Evolutionary conservation across 1,140 invertebrate species (phyloP), one percentile per base, ranked within the genome.

Genomic region (Helicoverpa armigera): DNA sequence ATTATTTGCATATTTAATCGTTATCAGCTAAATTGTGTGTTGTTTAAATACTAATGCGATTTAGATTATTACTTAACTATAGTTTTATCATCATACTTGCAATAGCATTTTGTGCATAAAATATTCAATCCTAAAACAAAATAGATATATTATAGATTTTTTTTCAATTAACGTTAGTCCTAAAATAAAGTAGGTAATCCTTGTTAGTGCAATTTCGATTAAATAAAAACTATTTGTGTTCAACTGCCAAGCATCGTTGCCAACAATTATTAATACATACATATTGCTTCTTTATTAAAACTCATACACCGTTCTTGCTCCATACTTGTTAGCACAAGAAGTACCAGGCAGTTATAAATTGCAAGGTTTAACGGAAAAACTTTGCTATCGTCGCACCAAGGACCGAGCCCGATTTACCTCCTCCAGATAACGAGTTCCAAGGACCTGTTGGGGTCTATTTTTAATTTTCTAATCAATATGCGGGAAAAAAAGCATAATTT

Each of bases 321-420:
- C 51, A 72, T 73, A 58, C 14, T 73, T 73, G 70, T 73, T 56
- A 56, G 50, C 23, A 54, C 13, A 67, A 67, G 48, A 67, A 53
- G 74, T 63, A 67, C 35, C 58, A 76, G 43, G 65, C 73, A 77
- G 82, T 83, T 83, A 81, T 83, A 83, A 83, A 83, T 83, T 83
- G 53, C 16, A 79, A 72, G 79, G 79, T 81, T 81, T 83, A 83
- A 81, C 74, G 82, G 82, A 83, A 83, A 83, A 83, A 83, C 50
- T 83, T 83, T 77, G 67, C 67, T 83, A 83, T 83, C 82, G 78
- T 23, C 31, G 54, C 67, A 79, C 76, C 50, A 23, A 18, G 43
- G 31, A 23, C 50, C 31, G 43, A 60, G 72, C 35, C 35, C 79
- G 56, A 78, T 67, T 77, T 74, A 83, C 79, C 72, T 78, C 74